Conservation (phyloP, 2,113 vertebrate species). For the Blennius ocellaris region DNA sequence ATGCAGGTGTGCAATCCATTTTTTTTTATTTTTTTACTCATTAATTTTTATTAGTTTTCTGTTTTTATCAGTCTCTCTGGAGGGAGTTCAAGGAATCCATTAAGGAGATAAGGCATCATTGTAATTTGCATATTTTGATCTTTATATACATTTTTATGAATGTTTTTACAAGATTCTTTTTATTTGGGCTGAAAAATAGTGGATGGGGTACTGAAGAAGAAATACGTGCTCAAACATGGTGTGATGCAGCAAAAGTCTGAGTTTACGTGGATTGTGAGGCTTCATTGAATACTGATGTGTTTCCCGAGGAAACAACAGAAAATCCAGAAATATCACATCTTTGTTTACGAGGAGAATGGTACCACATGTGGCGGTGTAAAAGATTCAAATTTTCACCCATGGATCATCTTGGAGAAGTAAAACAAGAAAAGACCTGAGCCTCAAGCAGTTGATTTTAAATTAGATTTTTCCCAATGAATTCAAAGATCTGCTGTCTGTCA, state of each 20-base stretch:
- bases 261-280: background rate
- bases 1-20: constrained; percentile 31
- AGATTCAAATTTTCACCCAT: too few relatives aligned
- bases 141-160: background rate
- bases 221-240: background rate
- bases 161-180: too few relatives aligned
- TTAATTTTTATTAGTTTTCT: background rate
- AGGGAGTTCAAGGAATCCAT: background rate
- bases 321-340: background rate
- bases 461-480: constrained; percentile 21
- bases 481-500: constrained; percentile 25
- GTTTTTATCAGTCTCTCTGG: background rate
- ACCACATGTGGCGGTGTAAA: too few relatives aligned
- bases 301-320: background rate
- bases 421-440: background rate
- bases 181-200: background rate
- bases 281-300: background rate
- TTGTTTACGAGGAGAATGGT: too few relatives aligned
- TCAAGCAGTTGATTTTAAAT: background rate
- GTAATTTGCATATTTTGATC: background rate
- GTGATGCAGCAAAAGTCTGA: background rate
- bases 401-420: too few relatives aligned
- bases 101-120: background rate
- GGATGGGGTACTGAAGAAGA: background rate
- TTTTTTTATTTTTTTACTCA: too few relatives aligned